Percentiles rank a stretch among this genome's conserved stretches.
These are phyloP conservation scores for Mylabris sibirica DNA, from an alignment of 2,888 invertebrate genomes.

Conservation along the genomic window DNA sequence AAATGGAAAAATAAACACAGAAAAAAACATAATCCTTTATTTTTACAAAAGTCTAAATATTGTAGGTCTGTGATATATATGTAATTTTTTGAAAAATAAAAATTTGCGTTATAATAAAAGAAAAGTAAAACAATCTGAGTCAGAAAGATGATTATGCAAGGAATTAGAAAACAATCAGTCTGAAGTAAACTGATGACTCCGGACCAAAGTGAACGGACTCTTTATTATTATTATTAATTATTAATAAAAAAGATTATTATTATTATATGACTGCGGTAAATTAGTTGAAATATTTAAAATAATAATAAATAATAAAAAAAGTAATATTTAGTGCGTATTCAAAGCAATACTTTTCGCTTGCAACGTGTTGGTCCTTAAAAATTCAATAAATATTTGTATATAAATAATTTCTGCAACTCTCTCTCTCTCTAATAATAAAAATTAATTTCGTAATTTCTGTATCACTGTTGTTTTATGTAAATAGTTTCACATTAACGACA, in stretches of 20 bases:
- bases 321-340: conserved; percentile 58
- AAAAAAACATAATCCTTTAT: conserved; percentile 14
- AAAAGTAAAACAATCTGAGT: conserved; percentile 43
- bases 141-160: conserved; percentile 36
- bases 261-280: conserved; percentile 17
- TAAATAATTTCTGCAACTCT: conserved; percentile 37
- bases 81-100: conserved; percentile 50
- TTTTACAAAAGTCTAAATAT: conserved; percentile 51
- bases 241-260: conserved; percentile 4
- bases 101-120: conserved; percentile 39
- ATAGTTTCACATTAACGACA: conserved; percentile 44
- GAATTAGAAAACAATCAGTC: conserved; percentile 54
- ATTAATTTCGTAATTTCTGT: not conserved
- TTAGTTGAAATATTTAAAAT: conserved; percentile 23
- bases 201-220: conserved; percentile 60
- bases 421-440: not conserved
- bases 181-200: conserved; percentile 52
- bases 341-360: conserved; percentile 61
- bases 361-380: conserved; percentile 58
- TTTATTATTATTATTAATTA: conserved; percentile 19
- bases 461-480: conserved; percentile 1
- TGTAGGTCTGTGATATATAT: conserved; percentile 64
- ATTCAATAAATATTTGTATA: conserved; percentile 50
- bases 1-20: not conserved
- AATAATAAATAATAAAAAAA: conserved; percentile 34